Base-by-base conservation (phyloP, 2,888 invertebrate genomes). In the Mythimna pallens region DNA sequence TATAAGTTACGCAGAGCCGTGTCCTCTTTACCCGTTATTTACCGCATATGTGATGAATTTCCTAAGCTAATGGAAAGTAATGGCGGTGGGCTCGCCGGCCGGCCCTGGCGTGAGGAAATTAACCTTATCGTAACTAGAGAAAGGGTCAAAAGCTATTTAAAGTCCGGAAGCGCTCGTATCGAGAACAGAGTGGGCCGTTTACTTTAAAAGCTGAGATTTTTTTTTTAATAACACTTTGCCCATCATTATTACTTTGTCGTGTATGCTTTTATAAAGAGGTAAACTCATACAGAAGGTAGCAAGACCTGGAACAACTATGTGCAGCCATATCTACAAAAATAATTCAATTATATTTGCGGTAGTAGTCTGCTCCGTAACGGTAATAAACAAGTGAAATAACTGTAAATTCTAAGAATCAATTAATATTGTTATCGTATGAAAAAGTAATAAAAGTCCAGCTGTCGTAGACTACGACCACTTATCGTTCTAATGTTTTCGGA, bases 61-160 rank as follows among this genome's bases (percentile, higher is more conserved):
- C 87, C 87, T 85, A 71, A 85, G 86, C 87, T 90, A 91, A 89
- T 90, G 88, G 87, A 88, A 87, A 88, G 86, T 90, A 89, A 89
- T 89, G 86, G 86, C 74, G 85, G 84, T 85, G 88, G 86, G 87
- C 86, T 88, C 70, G 87, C 81, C 62, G 64, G 47, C 63, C 58
- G 63, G 50, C 86, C 81, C 80, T 72, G 50, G 75, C 77, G 78
- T 63, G 73, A 86, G 88, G 88, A 91, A 89, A 91, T 91, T 89
- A 86, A 86, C 81, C 80, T 88, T 89, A 89, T 89, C 88, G 83
- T 71, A 74, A 72, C 72, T 73, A 70, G 73, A 82, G 81, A 85
- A 86, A 84, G 81, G 88, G 87, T 87, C 85, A 85, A 78, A 85
- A 76, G 78, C 80, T 83, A 80, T 87, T 87, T 86, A 70, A 86